These are phyloP conservation scores for Tupaia chinensis DNA, from an alignment of 2,113 vertebrate genomes.

Conservation along the genomic window DNA sequence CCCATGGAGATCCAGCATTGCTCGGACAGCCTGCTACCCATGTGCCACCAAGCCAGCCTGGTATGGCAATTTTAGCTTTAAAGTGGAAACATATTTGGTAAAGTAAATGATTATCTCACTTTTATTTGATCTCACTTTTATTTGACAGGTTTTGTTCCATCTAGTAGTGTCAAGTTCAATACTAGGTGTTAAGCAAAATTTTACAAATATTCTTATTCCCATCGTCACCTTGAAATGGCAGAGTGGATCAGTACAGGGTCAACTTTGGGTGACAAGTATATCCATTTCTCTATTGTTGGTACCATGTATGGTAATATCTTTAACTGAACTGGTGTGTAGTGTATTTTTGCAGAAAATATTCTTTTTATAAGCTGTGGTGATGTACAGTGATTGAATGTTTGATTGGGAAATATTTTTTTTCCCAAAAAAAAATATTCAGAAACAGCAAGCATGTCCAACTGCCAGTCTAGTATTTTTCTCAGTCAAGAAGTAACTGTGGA, in stretches of 20 bases:
- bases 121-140: slow-evolving; percentile 29
- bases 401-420: background rate
- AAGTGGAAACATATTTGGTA: background rate
- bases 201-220: background rate
- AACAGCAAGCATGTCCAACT: background rate
- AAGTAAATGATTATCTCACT: background rate
- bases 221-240: background rate
- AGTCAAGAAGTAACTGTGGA: no score
- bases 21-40: no score
- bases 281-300: background rate
- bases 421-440: background rate
- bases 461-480: background rate
- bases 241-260: background rate
- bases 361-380: no score
- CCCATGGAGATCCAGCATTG: no score
- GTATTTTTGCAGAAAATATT: no score
- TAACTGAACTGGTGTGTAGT: no score
- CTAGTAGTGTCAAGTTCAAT: background rate
- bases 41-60: no score
- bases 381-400: no score
- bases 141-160: background rate
- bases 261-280: background rate
- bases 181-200: background rate
- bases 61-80: background rate
- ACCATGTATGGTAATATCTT: no score